Evolutionary conservation across 2,797 vertebrate species (phyloP), one percentile per base, ranked within the genome.

Genomic region (Ciconia nigra): DNA sequence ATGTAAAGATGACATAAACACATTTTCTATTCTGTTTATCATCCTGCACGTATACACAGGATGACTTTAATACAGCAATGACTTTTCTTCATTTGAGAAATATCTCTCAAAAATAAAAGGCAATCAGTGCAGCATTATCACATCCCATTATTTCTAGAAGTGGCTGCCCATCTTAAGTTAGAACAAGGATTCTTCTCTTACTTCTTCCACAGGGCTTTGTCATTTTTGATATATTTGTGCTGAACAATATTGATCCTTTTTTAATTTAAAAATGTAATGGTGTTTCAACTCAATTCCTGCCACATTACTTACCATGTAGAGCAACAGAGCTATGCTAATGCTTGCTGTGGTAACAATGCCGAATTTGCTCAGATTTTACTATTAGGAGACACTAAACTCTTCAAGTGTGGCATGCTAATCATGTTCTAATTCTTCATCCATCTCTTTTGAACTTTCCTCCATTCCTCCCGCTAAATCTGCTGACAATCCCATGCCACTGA

Each of bases 291-390:
- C 61, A 88, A 46, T 87, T 96, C 62, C 80, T 87, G 66, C 19
- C 59, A 46, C 24, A 16, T 73, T 74, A 63, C 70, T 90, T 87
- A 79, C 55, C 49, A 42, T 37, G 51, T 49, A 90, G 55, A 94
- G 85, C 83, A 94, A 70, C 62, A 63, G 47, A 93, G 52, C 44
- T 78, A 77, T 90, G 85, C 42, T 90, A 96, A 93, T 73, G 15
- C 55, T 69, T 83, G 35, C 44, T 70, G 44, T 57, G 55, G 73
- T 54, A 96, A 96, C 93, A 96, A 96, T 87, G 76, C 26, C 87
- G 89, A 93, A 86, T 96, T 95, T 95, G 33, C 81, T 89, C 62
- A 93, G 73, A 84, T 90, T 94, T 93, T 94, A 79, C 91, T 95
- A 90, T 88, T 95, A 95, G 39, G 21, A 90, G 93, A 90, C 85